Evolutionary conservation across 2,888 invertebrate species (phyloP).

Genomic region (Cephonodes hylas): DNA sequence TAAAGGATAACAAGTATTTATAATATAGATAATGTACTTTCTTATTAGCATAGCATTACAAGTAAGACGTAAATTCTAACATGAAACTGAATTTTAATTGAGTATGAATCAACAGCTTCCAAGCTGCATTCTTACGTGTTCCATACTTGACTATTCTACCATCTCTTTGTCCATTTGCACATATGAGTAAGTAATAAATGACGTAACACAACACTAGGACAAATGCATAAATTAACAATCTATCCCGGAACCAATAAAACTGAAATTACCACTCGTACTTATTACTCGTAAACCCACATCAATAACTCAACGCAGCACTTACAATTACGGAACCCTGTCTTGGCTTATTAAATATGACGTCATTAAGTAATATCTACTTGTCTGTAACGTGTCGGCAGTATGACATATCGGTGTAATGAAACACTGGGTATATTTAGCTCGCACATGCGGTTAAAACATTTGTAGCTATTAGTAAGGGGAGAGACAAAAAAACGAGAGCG

Average conservation of each 20-base stretch:
- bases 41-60: too few species aligned
- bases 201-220: not conserved
- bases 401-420: conserved; percentile 8
- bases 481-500: not conserved
- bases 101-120: too few species aligned
- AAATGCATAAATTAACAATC: not conserved
- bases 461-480: conserved; percentile 1
- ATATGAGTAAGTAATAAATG: too few species aligned
- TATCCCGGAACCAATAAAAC: not conserved
- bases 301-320: not conserved
- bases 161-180: too few species aligned
- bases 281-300: not conserved
- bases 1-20: too few species aligned
- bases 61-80: too few species aligned
- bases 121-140: too few species aligned
- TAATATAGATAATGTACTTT: too few species aligned
- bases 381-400: not conserved
- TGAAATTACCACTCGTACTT: not conserved
- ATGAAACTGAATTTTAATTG: too few species aligned
- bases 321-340: not conserved
- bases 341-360: not conserved
- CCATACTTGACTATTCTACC: too few species aligned
- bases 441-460: not conserved
- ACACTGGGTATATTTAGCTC: conserved; percentile 5
- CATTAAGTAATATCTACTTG: not conserved